A percentile compares a stretch with the other conserved stretches of the same genome.
Conservation (phyloP, 1,140 invertebrate species). For the Semibalanus balanoides region DNA sequence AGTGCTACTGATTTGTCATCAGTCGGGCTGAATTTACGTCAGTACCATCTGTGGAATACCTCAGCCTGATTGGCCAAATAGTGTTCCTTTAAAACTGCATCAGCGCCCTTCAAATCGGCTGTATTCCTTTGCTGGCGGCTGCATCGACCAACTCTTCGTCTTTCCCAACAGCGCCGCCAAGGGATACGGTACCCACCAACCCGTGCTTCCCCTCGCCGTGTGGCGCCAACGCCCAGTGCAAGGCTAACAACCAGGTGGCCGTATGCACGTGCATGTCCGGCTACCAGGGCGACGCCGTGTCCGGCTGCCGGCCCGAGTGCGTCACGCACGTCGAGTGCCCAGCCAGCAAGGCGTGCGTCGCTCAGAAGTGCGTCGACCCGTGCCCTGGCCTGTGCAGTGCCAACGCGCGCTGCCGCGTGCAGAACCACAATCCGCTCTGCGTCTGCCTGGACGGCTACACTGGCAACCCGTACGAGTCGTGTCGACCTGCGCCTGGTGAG, state of each 20-base stretch:
- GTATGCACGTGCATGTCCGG: slow-evolving; percentile 18
- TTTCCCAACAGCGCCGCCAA: slow-evolving; percentile 45
- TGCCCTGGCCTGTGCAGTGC: slow-evolving; percentile 33
- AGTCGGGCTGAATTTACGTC: too few species aligned
- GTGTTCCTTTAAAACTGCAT: too few species aligned
- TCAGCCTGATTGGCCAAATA: too few species aligned
- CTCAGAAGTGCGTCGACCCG: slow-evolving; percentile 55
- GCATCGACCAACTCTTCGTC: slow-evolving; percentile 24
- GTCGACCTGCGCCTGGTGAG: slow-evolving; percentile 13
- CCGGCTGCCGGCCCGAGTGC: slow-evolving; percentile 49
- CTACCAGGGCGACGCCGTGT: slow-evolving; percentile 15
- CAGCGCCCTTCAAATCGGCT: too few species aligned
- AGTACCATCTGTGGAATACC: too few species aligned
- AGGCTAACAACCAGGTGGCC: slow-evolving; percentile 17
- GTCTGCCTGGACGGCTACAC: slow-evolving; percentile 25
- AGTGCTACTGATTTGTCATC: too few species aligned
- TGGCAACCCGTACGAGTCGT: slow-evolving; percentile 26
- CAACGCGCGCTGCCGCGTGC: slow-evolving; percentile 24
- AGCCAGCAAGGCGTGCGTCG: slow-evolving; percentile 51
- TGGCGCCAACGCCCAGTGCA: slow-evolving; percentile 19
- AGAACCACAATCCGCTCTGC: slow-evolving; percentile 25
- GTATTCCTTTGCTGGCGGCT: too few species aligned
- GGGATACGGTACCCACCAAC: slow-evolving; percentile 29
- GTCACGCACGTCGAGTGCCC: slow-evolving; percentile 62
- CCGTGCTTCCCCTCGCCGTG: slow-evolving; percentile 57